These are phyloP conservation scores for Buceros bicornis DNA, from an alignment of 2,797 vertebrate genomes.

Conservation along the genomic window DNA sequence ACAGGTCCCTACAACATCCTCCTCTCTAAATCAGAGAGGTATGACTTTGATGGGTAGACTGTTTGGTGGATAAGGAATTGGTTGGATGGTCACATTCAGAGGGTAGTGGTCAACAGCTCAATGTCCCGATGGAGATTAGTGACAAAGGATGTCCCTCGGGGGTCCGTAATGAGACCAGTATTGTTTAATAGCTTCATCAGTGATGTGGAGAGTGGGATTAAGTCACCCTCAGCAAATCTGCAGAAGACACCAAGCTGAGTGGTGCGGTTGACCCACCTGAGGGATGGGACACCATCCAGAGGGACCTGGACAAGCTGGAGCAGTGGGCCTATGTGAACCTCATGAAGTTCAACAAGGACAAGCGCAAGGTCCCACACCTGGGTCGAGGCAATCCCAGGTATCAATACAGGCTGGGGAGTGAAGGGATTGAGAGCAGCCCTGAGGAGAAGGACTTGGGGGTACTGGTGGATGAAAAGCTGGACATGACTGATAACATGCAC, in stretches of 20 bases:
- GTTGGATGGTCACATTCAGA: background rate
- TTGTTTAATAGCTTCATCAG: background rate
- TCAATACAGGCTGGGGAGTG: background rate
- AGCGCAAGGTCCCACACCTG: background rate
- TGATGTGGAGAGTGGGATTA: background rate
- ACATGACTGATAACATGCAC: background rate
- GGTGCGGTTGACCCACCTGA: background rate
- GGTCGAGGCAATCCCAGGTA: accelerated
- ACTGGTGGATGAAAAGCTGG: background rate
- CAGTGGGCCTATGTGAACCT: background rate
- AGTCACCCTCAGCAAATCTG: background rate
- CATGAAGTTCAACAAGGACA: background rate
- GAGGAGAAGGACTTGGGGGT: background rate
- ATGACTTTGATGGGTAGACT: background rate
- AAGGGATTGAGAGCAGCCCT: background rate
- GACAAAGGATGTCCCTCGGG: background rate
- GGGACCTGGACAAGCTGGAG: background rate
- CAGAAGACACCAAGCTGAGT: background rate
- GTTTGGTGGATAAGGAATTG: background rate
- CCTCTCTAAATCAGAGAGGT: background rate
- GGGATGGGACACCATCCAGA: background rate
- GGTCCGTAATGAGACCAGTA: background rate
- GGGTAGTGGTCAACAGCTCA: background rate
- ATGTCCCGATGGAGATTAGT: background rate
- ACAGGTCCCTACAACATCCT: background rate